phyloP scores from a whole-genome alignment of 2,113 vertebrate genomes.

The Columba livia region DNA sequence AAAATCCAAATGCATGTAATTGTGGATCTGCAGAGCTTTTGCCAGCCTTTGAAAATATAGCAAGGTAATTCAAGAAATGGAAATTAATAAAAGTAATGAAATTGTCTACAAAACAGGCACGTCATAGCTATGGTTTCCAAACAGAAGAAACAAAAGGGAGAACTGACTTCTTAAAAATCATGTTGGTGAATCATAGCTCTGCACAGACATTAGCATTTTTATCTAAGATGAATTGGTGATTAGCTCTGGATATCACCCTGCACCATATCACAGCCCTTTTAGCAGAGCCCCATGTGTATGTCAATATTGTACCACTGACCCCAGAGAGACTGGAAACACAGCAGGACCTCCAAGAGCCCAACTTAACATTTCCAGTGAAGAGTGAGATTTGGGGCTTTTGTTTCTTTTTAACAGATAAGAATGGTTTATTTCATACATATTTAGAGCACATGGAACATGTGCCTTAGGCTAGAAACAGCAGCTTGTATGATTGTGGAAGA shows the following conservation, averaged over 20 bases:
- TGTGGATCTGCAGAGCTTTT: neutral
- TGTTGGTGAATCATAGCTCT: neutral
- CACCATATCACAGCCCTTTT: accelerated
- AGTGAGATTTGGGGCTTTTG: neutral
- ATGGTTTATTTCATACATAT: neutral
- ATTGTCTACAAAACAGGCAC: neutral
- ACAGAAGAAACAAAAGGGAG: neutral
- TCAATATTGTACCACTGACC: neutral
- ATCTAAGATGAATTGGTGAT: neutral
- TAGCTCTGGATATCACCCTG: neutral
- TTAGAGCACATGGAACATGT: neutral
- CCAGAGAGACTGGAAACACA: neutral
- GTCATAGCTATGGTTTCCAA: neutral
- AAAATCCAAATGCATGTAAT: neutral
- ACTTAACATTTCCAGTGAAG: neutral
- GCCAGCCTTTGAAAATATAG: neutral
- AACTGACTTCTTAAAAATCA: neutral
- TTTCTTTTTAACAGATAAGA: neutral
- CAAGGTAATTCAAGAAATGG: neutral
- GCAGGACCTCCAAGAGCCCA: neutral
- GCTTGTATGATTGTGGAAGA: neutral
- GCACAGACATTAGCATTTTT: neutral
- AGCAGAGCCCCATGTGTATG: neutral
- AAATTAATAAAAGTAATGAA: neutral
- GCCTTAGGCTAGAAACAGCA: neutral